Evolutionary conservation across 1,140 invertebrate species (phyloP).

Genomic region (Diorhabda elongata): DNA sequence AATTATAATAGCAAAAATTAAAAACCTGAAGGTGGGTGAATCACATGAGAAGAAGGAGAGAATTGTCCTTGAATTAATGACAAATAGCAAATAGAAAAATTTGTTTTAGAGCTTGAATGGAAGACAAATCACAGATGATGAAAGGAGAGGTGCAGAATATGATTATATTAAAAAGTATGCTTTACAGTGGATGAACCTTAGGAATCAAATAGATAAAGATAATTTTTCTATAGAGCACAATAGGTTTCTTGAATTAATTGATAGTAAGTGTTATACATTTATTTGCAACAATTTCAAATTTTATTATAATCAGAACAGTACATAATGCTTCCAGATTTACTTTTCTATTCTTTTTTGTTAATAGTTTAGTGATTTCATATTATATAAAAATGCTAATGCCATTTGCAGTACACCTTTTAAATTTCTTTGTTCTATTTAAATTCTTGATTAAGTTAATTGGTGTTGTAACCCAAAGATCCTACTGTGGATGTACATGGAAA

Average conservation of each 20-base stretch:
- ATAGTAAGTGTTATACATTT: conserved; percentile 47
- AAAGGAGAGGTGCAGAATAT: conserved; percentile 79
- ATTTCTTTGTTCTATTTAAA: too few relatives aligned
- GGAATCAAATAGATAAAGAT: conserved; percentile 46
- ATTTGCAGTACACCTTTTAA: too few relatives aligned
- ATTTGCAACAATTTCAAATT: too few relatives aligned
- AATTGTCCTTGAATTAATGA: background rate
- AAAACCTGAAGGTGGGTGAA: conserved; percentile 53
- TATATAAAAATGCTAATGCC: too few relatives aligned
- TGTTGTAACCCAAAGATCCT: too few relatives aligned
- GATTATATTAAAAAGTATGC: conserved; percentile 83
- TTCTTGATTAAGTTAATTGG: too few relatives aligned
- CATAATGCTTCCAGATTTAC: too few relatives aligned
- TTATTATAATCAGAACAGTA: too few relatives aligned
- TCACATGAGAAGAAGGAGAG: background rate
- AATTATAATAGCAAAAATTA: conserved; percentile 70
- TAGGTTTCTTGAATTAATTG: conserved; percentile 59
- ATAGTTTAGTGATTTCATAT: too few relatives aligned
- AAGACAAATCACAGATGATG: conserved; percentile 58
- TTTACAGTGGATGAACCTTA: conserved; percentile 62
- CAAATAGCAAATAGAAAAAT: background rate
- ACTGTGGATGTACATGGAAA: too few relatives aligned
- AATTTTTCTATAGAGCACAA: conserved; percentile 71
- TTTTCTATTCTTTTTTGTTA: too few relatives aligned
- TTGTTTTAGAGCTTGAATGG: conserved; percentile 63